phyloP scores from a whole-genome alignment of 2,797 vertebrate species.

The Acanthornis magna region DNA sequence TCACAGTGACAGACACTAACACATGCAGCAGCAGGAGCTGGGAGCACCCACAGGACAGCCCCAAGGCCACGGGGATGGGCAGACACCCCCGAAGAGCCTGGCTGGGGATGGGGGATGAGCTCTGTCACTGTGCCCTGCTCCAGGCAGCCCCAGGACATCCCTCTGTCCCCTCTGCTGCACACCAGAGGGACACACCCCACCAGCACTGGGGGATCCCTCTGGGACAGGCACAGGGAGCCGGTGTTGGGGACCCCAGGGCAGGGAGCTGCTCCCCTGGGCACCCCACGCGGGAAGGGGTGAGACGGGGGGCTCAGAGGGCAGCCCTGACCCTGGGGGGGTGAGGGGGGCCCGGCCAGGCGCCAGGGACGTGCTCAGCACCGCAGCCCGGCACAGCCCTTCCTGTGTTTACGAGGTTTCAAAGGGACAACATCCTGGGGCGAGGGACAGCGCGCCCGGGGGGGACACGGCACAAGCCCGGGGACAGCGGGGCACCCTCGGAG shows the following conservation, averaged over 20 bases:
- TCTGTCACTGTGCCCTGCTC: background rate
- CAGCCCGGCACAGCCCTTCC: slow-evolving; percentile 23
- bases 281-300: background rate
- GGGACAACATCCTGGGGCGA: background rate
- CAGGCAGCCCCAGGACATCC: background rate
- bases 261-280: background rate
- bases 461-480: background rate
- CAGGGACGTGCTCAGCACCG: background rate
- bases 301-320: background rate
- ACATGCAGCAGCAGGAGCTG: accelerated
- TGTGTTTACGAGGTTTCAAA: background rate
- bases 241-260: background rate
- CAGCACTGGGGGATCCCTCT: background rate
- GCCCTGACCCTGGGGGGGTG: accelerated
- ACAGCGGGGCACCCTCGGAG: background rate
- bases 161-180: background rate
- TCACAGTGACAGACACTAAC: background rate
- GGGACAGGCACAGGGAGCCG: background rate
- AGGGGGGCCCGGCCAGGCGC: background rate
- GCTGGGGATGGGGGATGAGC: accelerated
- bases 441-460: accelerated
- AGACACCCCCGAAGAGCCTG: background rate
- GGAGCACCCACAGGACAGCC: background rate
- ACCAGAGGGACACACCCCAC: background rate
- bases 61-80: background rate